A percentile compares a stretch with the other conserved stretches of the same genome.
Conservation (phyloP, 2,797 vertebrate genomes). For the Rhadinocentrus ornatus region DNA sequence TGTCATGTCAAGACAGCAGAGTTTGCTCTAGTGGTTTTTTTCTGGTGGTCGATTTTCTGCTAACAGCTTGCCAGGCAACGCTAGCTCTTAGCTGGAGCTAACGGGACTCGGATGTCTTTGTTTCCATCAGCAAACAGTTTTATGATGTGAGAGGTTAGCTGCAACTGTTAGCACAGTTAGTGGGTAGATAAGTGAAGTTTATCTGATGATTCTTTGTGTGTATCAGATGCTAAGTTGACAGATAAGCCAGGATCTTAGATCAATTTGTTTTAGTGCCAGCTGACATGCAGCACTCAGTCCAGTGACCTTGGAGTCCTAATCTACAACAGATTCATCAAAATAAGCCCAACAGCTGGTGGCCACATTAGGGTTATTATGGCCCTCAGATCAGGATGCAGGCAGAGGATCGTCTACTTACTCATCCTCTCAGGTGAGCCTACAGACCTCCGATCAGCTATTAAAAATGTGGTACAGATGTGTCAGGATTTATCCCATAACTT, state of each 20-base stretch:
- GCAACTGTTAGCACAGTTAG: constrained; percentile 20
- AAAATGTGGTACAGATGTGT: neutral
- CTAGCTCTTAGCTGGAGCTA: constrained; percentile 42
- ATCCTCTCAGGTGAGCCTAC: constrained; percentile 60
- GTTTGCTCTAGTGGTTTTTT: neutral
- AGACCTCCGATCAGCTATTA: neutral
- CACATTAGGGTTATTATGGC: constrained; percentile 42
- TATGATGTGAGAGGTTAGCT: constrained; percentile 24
- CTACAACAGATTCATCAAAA: constrained; percentile 16
- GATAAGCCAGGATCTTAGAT: neutral
- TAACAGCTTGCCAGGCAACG: neutral
- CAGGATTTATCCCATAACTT: neutral
- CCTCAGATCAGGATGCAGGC: constrained; percentile 41
- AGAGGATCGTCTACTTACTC: constrained; percentile 45
- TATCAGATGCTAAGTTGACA: constrained; percentile 6
- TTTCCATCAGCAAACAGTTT: constrained; percentile 16
- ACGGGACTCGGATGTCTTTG: constrained; percentile 48
- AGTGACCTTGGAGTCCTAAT: constrained; percentile 50
- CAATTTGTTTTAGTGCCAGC: neutral
- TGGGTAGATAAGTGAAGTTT: neutral
- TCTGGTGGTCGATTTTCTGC: neutral
- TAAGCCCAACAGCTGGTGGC: constrained; percentile 16
- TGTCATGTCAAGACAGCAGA: neutral
- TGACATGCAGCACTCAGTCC: constrained; percentile 34
- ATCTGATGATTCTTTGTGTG: neutral